A percentile compares a stretch with the other conserved stretches of the same genome.
Evolutionary conservation across 2,113 vertebrate species (phyloP).

Genomic region (Mirounga angustirostris): DNA sequence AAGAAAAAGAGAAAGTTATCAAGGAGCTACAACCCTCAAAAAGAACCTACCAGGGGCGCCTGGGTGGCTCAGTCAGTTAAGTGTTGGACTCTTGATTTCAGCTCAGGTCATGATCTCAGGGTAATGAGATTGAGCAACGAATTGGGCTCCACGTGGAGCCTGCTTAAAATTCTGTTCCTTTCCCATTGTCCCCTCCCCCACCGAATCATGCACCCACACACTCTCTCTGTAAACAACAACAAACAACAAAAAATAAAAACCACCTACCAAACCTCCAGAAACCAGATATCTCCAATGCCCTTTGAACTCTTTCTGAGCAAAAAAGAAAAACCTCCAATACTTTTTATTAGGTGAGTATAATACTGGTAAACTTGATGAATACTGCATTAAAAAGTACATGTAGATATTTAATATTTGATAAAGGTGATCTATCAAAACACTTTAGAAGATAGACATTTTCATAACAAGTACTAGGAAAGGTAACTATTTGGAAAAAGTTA

Average conservation of each 20-base stretch:
- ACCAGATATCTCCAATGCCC: not conserved
- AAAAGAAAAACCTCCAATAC: not conserved
- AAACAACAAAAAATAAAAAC: too few relatives aligned
- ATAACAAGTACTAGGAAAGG: not conserved
- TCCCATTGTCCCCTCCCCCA: too few relatives aligned
- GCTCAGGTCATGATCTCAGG: not conserved
- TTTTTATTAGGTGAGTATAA: not conserved
- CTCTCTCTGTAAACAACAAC: too few relatives aligned
- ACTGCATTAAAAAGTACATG: not conserved
- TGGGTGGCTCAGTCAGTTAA: not conserved
- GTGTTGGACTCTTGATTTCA: not conserved
- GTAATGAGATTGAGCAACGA: not conserved
- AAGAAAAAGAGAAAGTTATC: not conserved
- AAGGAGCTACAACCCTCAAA: not conserved
- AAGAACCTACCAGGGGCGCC: not conserved
- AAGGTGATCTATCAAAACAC: not conserved
- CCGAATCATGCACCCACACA: too few relatives aligned
- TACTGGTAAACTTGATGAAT: not conserved
- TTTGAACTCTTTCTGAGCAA: not conserved
- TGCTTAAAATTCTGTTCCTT: too few relatives aligned
- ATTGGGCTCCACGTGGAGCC: too few relatives aligned
- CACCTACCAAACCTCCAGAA: not conserved
- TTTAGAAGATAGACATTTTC: constrained; percentile 6
- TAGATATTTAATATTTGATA: not conserved
- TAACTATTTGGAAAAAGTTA: not conserved